Base-by-base conservation (phyloP, 2,888 invertebrate genomes). In the Acanthopleura granulata region DNA sequence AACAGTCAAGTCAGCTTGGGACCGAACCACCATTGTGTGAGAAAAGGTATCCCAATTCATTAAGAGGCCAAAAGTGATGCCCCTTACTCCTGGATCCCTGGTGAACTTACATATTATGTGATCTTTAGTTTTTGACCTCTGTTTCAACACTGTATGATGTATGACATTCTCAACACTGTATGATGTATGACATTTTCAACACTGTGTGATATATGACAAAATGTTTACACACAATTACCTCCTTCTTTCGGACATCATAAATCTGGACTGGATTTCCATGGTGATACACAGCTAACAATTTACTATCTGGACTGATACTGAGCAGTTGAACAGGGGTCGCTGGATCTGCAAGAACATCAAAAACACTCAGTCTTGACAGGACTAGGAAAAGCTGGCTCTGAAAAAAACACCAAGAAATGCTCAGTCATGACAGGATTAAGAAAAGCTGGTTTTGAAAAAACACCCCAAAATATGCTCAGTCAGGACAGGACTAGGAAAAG, bases 231-330 rank as follows among this genome's bases (percentile, higher is more conserved):
- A 40, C 40, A 40, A 40, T 40, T 84, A 91, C 91, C 83, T 88
- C 85, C 69, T 86, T 86, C 73, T 84, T 82, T 0, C 79, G 70
- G 14, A 89, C 74, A 71, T 84, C 83, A 93, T 95, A 96, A 18
- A 95, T 92, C 0, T 93, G 92, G 62, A 96, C 93, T 72, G 93
- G 92, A 77, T 94, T 93, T 73, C 92, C 89, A 1, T 93, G 91
- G 87, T 95, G 95, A 0, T 94, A 94, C 27, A 93, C 93, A 6
- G 94, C 93, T 15, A 96, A 87, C 86, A 94, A 95, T 62, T 91
- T 92, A 72, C 92, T 92, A 83, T 93, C 92, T 0, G 87, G 79
- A 0, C 93, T 93, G 3, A 93, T 85, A 18, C 86, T 81, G 75
- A 93, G 80, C 27, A 92, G 88, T 78, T 93, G 91, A 22, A 94